These are phyloP conservation scores for Anthrax anthrax DNA, from an alignment of 2,888 invertebrate genomes.

Conservation along the genomic window DNA sequence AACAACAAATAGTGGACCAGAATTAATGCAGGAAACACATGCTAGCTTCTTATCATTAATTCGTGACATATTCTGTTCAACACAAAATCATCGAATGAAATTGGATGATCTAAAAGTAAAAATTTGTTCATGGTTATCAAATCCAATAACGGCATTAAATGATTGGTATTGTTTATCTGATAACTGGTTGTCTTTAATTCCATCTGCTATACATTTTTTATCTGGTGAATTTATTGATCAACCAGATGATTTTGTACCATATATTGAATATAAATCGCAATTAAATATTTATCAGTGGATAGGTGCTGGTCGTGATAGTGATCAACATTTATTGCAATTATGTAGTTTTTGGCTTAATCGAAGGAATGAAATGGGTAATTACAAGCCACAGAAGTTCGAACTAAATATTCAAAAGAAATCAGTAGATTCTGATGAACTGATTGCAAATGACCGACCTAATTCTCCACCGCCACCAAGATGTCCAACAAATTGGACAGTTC, in stretches of 20 bases:
- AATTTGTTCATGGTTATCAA: slow-evolving; percentile 57
- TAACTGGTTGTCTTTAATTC: slow-evolving; percentile 60
- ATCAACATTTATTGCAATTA: slow-evolving; percentile 55
- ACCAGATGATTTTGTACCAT: slow-evolving; percentile 79
- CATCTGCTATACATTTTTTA: slow-evolving; percentile 68
- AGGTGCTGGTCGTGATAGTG: slow-evolving; percentile 82
- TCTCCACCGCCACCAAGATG: slow-evolving; percentile 46
- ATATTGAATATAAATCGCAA: slow-evolving; percentile 65
- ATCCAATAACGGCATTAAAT: slow-evolving; percentile 67
- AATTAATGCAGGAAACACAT: slow-evolving; percentile 66
- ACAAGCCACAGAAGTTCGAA: slow-evolving; percentile 3
- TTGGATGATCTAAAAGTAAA: slow-evolving; percentile 59
- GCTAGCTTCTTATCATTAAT: slow-evolving; percentile 77
- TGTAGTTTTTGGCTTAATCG: slow-evolving; percentile 69
- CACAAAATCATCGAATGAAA: slow-evolving; percentile 71
- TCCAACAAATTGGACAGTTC: slow-evolving; percentile 70
- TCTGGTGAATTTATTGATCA: slow-evolving; percentile 68
- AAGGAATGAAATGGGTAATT: slow-evolving; percentile 32
- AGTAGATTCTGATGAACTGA: slow-evolving; percentile 15
- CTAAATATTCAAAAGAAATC: slow-evolving; percentile 18
- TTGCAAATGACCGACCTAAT: slow-evolving; percentile 26
- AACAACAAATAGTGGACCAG: slow-evolving; percentile 23
- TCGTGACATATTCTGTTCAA: slow-evolving; percentile 74
- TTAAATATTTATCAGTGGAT: slow-evolving; percentile 64
- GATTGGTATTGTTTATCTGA: slow-evolving; percentile 60